These are phyloP conservation scores for Zosterops hypoxanthus DNA, from an alignment of 2,113 vertebrate genomes.

Conservation along the genomic window DNA sequence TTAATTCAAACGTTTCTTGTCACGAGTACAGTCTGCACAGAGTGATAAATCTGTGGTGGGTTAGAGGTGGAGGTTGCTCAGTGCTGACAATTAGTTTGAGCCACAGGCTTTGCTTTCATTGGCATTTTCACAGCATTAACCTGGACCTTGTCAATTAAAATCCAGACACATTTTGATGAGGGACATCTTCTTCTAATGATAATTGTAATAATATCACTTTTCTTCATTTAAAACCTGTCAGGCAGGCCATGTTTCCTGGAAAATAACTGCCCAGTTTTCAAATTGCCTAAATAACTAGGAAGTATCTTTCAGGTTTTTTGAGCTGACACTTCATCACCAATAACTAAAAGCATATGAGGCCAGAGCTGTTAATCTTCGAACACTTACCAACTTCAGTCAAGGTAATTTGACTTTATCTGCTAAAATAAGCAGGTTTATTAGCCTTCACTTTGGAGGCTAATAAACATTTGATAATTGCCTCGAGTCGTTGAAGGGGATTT, in stretches of 20 bases:
- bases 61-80: constrained; percentile 63
- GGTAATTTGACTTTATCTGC: constrained; percentile 38
- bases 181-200: constrained; percentile 54
- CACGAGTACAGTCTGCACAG: constrained; percentile 28
- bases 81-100: constrained; percentile 67
- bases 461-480: constrained; percentile 48
- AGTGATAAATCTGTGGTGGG: constrained; percentile 67
- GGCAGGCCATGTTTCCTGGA: constrained; percentile 26
- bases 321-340: constrained; percentile 39
- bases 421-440: constrained; percentile 48
- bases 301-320: constrained; percentile 5
- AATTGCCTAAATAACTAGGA: constrained; percentile 24
- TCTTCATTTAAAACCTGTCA: constrained; percentile 58
- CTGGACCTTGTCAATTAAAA: constrained; percentile 68
- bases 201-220: constrained; percentile 61
- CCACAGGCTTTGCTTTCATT: constrained; percentile 63
- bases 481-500: neutral
- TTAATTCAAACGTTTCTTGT: constrained; percentile 51
- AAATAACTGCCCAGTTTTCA: constrained; percentile 31
- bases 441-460: constrained; percentile 13
- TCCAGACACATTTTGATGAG: constrained; percentile 55
- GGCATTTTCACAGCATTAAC: constrained; percentile 65
- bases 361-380: constrained; percentile 19
- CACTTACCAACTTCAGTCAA: constrained; percentile 5
- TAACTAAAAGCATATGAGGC: constrained; percentile 21